Evolutionary conservation across 2,113 vertebrate genomes (phyloP), one percentile per base, ranked within the genome.

Genomic region (Pica pica): DNA sequence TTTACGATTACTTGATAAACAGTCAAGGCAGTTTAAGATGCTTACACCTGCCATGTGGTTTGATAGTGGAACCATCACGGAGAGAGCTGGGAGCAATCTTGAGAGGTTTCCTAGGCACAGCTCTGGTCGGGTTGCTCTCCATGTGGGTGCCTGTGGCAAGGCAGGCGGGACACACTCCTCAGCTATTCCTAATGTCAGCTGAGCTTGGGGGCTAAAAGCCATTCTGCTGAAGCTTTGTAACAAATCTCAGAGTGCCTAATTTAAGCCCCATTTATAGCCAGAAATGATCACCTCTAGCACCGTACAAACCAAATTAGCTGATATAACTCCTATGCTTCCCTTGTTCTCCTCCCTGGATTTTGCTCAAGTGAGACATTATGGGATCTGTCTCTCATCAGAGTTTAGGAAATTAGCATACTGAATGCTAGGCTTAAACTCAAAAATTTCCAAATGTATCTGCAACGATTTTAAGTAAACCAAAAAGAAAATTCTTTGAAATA

Each of bases 81-180:
- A 39, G 47, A 59, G 42, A 33, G 67, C 9, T 74, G 26, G 65
- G 67, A 81, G 30, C 33, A 47, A 31, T 26, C 60, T 37, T 33
- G 64, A 16, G 33, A 59, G 33, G 26, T 70, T 93, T 83, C 23
- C 71, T 18, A 30, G 63, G 50, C 42, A 52, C 44, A 46, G 57
- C 26, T 71, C 53, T 68, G 49, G 17, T n/a, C 0, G 0, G 16
- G n/a, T 27, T 44, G 31, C 28, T 33, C 42, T 49, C 67, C 9
- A 0, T 30, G 13, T 15, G 61, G 27, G 26, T 82, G 57, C 44
- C 78, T 28, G 41, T 14, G 17, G 46, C 8, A 17, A 70, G 56
- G 39, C 60, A 83, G 30, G 13, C 35, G 24, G 26, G 74, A 59
- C 39, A n/a, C 8, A 8, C 18, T 69, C 50, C 63, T 50, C 13